These are phyloP conservation scores for Acanthococcus lagerstroemiae DNA, from an alignment of 2,888 invertebrate species.

Conservation along the genomic window DNA sequence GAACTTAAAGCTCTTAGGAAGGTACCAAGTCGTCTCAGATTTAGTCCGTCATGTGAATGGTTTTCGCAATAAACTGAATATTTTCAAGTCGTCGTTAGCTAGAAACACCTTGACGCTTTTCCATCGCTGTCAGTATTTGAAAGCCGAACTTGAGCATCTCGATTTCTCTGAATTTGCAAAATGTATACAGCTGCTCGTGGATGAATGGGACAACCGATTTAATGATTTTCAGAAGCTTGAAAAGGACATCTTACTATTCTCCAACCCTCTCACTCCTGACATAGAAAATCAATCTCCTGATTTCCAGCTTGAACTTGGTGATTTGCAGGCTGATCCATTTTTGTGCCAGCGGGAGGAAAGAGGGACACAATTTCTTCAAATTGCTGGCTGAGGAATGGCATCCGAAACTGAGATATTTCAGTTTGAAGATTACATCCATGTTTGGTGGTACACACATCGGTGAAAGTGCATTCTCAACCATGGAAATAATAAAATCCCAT, in stretches of 20 bases:
- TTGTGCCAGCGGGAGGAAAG: slow-evolving; percentile 21
- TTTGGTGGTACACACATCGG: slow-evolving; percentile 32
- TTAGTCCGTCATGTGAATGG: slow-evolving; percentile 9
- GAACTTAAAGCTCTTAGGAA: slow-evolving; percentile 22
- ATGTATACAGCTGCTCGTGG: slow-evolving; percentile 13
- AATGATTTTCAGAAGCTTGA: slow-evolving; percentile 16
- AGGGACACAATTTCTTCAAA: slow-evolving; percentile 29
- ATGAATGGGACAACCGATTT: slow-evolving; percentile 19
- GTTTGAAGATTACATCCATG: slow-evolving; percentile 30
- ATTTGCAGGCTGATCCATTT: slow-evolving; percentile 26
- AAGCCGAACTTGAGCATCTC: slow-evolving; percentile 5
- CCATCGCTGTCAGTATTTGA: slow-evolving; percentile 12
- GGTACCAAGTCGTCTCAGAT: slow-evolving; percentile 13
- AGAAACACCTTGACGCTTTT: slow-evolving; percentile 12
- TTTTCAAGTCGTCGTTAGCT: slow-evolving; percentile 11
- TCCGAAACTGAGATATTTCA: slow-evolving; percentile 23
- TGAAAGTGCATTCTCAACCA: slow-evolving; percentile 26
- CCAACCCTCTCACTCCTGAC: slow-evolving; percentile 10
- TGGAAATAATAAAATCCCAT: slow-evolving; percentile 30
- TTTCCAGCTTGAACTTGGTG: slow-evolving; percentile 29
- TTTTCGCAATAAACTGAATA: slow-evolving; percentile 20
- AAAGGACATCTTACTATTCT: slow-evolving; percentile 16
- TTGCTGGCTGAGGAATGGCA: slow-evolving; percentile 20
- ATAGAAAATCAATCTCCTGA: slow-evolving; percentile 25
- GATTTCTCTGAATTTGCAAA: slow-evolving; percentile 18